Evolutionary conservation across 2,888 invertebrate genomes (phyloP).

Genomic region (Leptopilina drosophilae): DNA sequence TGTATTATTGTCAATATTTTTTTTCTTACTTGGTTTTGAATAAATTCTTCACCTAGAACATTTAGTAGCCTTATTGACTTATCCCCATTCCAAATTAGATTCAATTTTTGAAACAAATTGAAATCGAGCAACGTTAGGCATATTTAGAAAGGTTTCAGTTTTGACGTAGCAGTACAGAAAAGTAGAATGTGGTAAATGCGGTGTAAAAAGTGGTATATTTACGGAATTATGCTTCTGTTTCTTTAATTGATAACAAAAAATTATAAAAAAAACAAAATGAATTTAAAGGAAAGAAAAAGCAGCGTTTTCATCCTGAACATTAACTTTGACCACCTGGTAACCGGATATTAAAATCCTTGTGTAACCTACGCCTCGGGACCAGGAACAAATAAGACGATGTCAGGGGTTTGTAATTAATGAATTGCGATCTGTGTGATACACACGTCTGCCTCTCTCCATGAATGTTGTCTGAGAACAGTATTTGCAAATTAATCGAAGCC

Average conservation of each 20-base stretch:
- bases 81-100: no score
- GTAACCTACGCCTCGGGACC: conserved; percentile 3
- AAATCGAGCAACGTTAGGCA: no score
- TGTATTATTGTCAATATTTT: no score
- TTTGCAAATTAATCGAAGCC: conserved; percentile 32
- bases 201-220: no score
- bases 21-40: no score
- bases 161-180: no score
- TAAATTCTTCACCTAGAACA: no score
- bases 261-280: conserved; percentile 21
- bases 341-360: conserved; percentile 35
- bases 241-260: background rate
- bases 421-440: conserved; percentile 37
- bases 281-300: conserved; percentile 31
- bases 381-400: conserved; percentile 45
- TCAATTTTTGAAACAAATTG: no score
- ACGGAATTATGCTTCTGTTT: no score
- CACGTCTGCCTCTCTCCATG: background rate
- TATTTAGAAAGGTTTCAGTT: no score
- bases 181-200: no score
- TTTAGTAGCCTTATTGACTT: no score
- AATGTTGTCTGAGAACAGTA: background rate
- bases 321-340: conserved; percentile 38
- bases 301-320: background rate
- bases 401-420: conserved; percentile 45